These are phyloP conservation scores for Barnardius zonarius DNA, from an alignment of 2,113 vertebrate genomes.

Conservation along the genomic window DNA sequence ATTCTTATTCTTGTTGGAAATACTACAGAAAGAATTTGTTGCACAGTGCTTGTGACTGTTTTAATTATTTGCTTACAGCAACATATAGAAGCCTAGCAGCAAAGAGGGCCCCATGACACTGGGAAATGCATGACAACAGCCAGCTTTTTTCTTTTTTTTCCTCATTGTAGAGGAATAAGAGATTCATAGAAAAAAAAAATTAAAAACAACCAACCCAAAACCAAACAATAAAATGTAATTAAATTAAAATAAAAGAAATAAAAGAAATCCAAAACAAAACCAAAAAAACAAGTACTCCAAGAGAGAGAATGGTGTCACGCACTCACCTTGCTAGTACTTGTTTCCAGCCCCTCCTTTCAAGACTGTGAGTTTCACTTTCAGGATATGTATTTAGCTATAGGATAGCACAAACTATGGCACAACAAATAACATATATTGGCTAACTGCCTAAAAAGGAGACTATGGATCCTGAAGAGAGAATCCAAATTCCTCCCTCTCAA, in stretches of 20 bases:
- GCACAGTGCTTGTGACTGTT: neutral
- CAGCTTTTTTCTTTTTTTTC: neutral
- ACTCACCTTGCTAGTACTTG: neutral
- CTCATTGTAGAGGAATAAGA: neutral
- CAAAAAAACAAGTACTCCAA: neutral
- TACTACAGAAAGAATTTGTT: neutral
- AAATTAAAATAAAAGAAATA: neutral
- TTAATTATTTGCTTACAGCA: neutral
- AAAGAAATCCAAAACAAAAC: neutral
- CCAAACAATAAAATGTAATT: neutral
- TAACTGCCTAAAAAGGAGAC: neutral
- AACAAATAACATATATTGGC: neutral
- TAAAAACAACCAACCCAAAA: neutral
- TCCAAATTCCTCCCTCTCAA: neutral
- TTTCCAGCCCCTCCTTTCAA: neutral
- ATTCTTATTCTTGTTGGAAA: neutral
- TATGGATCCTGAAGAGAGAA: neutral
- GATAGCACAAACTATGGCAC: neutral
- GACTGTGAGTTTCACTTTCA: neutral
- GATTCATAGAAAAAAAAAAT: neutral
- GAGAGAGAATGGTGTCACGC: neutral
- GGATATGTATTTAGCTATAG: no score
- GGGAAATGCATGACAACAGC: neutral
- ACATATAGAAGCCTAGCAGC: neutral
- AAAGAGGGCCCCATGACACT: neutral